phyloP scores from a whole-genome alignment of 1,140 invertebrate species.

The Micrasema longulum region DNA sequence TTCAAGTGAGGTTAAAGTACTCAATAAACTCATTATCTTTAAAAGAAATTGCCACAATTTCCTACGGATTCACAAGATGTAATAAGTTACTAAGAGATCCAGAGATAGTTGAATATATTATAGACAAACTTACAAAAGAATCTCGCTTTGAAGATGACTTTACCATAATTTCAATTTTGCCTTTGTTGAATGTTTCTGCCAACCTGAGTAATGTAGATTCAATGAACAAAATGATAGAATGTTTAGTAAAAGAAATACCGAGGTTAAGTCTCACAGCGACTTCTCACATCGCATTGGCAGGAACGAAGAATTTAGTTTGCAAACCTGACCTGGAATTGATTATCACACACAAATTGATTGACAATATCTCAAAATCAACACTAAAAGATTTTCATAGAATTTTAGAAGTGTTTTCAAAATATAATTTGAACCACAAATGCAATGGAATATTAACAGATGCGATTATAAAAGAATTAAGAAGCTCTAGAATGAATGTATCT shows the following conservation, averaged over 20 bases:
- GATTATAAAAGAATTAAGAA: slow-evolving; percentile 22
- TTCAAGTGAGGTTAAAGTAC: slow-evolving; percentile 65
- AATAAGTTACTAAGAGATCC: slow-evolving; percentile 65
- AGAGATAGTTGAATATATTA: slow-evolving; percentile 52
- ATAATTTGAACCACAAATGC: background rate
- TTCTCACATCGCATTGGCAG: background rate
- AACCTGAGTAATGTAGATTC: background rate
- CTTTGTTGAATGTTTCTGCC: slow-evolving; percentile 10
- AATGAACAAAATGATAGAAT: background rate
- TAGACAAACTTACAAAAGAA: slow-evolving; percentile 1
- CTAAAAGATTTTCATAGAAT: slow-evolving; percentile 8
- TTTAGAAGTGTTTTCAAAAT: slow-evolving; percentile 1
- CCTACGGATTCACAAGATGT: slow-evolving; percentile 73
- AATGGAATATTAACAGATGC: background rate
- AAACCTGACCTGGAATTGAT: background rate
- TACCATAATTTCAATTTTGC: background rate
- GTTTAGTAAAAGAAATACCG: slow-evolving; percentile 8
- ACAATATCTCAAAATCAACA: background rate
- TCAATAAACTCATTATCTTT: slow-evolving; percentile 64
- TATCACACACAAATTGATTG: background rate
- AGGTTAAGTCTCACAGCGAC: background rate
- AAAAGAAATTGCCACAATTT: slow-evolving; percentile 70
- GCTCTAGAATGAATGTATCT: background rate
- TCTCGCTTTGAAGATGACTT: background rate
- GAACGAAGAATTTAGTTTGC: background rate